Evolutionary conservation across 2,113 vertebrate genomes (phyloP).

Genomic region (Galbula dea): DNA sequence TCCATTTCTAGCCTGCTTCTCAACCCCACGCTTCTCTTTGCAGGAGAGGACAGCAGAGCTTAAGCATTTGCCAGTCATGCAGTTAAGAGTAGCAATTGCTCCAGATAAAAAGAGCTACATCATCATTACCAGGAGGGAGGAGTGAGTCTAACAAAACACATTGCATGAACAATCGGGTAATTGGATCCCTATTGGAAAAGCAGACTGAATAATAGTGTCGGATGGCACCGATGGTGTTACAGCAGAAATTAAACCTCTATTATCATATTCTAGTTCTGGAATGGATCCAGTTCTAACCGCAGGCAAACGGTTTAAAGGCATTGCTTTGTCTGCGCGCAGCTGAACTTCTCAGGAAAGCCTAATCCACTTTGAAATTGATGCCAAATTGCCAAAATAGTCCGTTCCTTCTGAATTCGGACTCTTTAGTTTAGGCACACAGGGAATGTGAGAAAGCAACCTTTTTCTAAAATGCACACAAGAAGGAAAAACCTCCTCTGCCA

Average conservation of each 20-base stretch:
- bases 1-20: neutral
- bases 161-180: neutral
- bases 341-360: neutral
- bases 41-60: neutral
- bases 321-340: neutral
- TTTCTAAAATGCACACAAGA: neutral
- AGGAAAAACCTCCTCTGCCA: neutral
- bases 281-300: neutral
- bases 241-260: slow-evolving; percentile 3
- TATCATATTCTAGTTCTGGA: neutral
- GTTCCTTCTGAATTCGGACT: neutral
- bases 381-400: neutral
- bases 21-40: neutral
- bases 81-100: slow-evolving; percentile 27
- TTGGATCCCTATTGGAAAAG: slow-evolving; percentile 36
- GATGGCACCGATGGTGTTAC: neutral
- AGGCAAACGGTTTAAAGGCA: neutral
- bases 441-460: neutral
- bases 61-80: neutral
- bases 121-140: slow-evolving; percentile 9
- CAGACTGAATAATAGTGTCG: slow-evolving; percentile 31
- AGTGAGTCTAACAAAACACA: slow-evolving; percentile 15
- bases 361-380: neutral
- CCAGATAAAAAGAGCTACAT: slow-evolving; percentile 28
- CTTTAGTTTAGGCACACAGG: neutral